These are phyloP conservation scores for Ophonus ardosiacus DNA, from an alignment of 2,888 invertebrate genomes.

Conservation along the genomic window DNA sequence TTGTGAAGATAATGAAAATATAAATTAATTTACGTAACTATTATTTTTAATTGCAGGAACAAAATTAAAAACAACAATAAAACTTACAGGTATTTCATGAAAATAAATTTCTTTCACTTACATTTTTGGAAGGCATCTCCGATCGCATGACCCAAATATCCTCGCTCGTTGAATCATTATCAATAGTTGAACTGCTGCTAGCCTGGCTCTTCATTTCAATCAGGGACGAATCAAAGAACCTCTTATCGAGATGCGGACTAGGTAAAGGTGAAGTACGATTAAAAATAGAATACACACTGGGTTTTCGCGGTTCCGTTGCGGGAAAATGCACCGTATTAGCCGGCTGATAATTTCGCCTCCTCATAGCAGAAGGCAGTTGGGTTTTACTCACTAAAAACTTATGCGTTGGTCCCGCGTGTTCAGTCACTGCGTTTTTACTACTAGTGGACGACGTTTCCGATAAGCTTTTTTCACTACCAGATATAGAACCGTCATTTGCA, in stretches of 20 bases:
- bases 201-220: constrained; percentile 88
- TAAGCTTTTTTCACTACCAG: constrained; percentile 74
- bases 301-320: constrained; percentile 79
- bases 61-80: no score
- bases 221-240: constrained; percentile 89
- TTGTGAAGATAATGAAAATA: no score
- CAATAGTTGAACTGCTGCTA: constrained; percentile 80
- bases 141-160: constrained; percentile 85
- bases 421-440: constrained; percentile 75
- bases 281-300: constrained; percentile 82
- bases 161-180: constrained; percentile 78
- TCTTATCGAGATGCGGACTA: constrained; percentile 86
- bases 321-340: constrained; percentile 85
- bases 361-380: constrained; percentile 72
- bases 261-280: constrained; percentile 76
- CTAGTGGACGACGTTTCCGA: constrained; percentile 74
- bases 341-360: constrained; percentile 77
- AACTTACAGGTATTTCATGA: not conserved
- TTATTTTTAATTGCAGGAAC: no score
- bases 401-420: constrained; percentile 76
- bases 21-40: not conserved
- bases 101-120: constrained; percentile 73
- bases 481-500: constrained; percentile 68
- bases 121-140: constrained; percentile 77
- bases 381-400: constrained; percentile 79